Percentiles rank a stretch among this genome's conserved stretches.
phyloP scores from a whole-genome alignment of 2,113 vertebrate genomes.

The Laticauda laticaudata region DNA sequence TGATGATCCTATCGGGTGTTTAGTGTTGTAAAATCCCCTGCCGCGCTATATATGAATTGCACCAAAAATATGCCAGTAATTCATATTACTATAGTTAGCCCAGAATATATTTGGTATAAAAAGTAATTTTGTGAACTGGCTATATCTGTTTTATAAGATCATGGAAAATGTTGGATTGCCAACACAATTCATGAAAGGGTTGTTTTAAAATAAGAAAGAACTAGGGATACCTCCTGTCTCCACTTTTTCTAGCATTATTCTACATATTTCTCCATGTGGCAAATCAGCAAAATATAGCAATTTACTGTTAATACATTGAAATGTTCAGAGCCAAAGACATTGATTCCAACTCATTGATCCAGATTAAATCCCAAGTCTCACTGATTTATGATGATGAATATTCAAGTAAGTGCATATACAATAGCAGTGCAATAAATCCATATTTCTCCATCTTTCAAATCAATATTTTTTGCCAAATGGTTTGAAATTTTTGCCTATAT shows the following conservation, averaged over 20 bases:
- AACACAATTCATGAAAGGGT: not conserved
- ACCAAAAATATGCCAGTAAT: not conserved
- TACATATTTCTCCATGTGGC: slow-evolving; percentile 33
- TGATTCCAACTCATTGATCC: not conserved
- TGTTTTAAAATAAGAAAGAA: slow-evolving; percentile 38
- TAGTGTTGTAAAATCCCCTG: not conserved
- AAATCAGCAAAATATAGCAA: not conserved
- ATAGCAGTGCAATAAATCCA: slow-evolving; percentile 27
- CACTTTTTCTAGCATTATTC: slow-evolving; percentile 11
- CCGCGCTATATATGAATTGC: not conserved
- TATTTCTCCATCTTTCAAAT: not conserved
- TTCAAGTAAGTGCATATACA: not conserved
- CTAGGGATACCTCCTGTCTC: not conserved
- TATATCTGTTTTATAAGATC: not conserved
- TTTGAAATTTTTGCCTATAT: slow-evolving; percentile 1
- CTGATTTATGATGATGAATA: not conserved
- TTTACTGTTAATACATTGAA: not conserved
- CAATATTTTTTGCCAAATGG: slow-evolving; percentile 39
- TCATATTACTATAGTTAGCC: not conserved
- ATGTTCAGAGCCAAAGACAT: slow-evolving; percentile 1
- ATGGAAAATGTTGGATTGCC: slow-evolving; percentile 1
- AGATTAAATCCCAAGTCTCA: not conserved
- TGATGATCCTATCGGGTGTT: not conserved
- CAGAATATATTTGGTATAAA: not conserved
- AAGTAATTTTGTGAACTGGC: not conserved